Conservation (phyloP, 1,140 invertebrate species). For the Drosophila trapezifrons region DNA sequence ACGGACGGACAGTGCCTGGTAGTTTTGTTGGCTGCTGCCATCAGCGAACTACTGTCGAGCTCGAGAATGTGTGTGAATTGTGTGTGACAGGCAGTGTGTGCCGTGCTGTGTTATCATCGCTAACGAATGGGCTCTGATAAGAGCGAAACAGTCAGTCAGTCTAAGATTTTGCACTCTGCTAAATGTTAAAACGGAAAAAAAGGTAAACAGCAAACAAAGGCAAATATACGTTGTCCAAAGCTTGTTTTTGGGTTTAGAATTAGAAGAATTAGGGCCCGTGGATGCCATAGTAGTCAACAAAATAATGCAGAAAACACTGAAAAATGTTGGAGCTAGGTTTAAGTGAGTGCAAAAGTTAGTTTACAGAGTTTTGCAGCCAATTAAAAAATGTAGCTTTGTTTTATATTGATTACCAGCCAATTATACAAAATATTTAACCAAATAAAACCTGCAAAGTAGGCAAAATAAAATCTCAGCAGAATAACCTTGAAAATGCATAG, state of each 20-base stretch:
- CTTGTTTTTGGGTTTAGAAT: not conserved
- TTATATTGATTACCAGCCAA: too few species aligned
- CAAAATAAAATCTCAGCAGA: not conserved
- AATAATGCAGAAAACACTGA: not conserved
- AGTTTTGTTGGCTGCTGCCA: not conserved
- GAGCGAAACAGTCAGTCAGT: conserved; percentile 10
- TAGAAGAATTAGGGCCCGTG: not conserved
- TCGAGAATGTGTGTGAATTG: not conserved
- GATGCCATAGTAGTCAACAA: not conserved
- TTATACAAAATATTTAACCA: too few species aligned
- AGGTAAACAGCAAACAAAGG: conserved; percentile 26
- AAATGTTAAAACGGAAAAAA: conserved; percentile 7
- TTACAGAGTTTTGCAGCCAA: not conserved
- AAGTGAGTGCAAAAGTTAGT: too few species aligned
- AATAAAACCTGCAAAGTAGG: not conserved
- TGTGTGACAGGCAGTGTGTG: conserved; percentile 21
- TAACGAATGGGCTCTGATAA: conserved; percentile 16
- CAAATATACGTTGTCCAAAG: not conserved
- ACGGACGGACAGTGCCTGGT: not conserved
- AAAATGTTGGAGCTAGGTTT: not conserved
- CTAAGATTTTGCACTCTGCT: conserved; percentile 18
- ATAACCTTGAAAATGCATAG: not conserved
- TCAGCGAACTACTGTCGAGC: conserved; percentile 33
- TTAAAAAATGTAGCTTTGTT: not conserved
- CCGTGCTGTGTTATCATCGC: conserved; percentile 32